Evolutionary conservation across 1,140 invertebrate species (phyloP).

Genomic region (Bombus confusus): DNA sequence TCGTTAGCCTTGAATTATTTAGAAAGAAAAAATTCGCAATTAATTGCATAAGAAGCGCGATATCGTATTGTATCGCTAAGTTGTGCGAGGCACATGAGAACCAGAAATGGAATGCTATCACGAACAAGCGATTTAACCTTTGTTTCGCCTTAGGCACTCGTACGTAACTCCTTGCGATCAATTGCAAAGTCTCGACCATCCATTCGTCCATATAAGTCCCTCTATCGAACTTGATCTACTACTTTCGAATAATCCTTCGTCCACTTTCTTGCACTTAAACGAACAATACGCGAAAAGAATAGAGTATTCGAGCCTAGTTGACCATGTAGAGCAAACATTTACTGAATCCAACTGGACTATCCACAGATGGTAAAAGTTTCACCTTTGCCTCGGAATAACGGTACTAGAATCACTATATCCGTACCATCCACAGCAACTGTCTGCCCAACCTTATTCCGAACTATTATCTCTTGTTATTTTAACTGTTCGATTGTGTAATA

Average conservation of each 20-base stretch:
- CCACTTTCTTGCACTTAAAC: not conserved
- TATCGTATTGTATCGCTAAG: not conserved
- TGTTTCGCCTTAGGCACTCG: not conserved
- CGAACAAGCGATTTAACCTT: slow-evolving; percentile 31
- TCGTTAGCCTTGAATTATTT: not conserved
- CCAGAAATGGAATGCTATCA: slow-evolving; percentile 4
- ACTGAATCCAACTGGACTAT: slow-evolving; percentile 25
- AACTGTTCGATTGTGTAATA: not conserved
- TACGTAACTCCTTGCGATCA: not conserved
- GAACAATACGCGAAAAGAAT: not conserved
- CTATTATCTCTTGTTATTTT: slow-evolving; percentile 19
- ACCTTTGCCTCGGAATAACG: slow-evolving; percentile 39
- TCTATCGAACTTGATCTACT: not conserved
- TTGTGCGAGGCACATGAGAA: not conserved
- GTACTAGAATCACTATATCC: not conserved
- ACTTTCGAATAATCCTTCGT: not conserved
- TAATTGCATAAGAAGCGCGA: not conserved
- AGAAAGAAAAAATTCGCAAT: not conserved
- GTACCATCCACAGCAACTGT: not conserved
- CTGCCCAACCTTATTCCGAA: slow-evolving; percentile 25
- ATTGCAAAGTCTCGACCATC: not conserved
- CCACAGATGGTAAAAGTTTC: slow-evolving; percentile 36
- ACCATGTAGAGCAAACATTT: slow-evolving; percentile 10
- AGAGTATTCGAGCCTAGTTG: not conserved
- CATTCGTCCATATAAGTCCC: not conserved